Evolutionary conservation across 2,797 vertebrate species (phyloP), one percentile per base, ranked within the genome.

Genomic region (Pogoniulus pusillus): DNA sequence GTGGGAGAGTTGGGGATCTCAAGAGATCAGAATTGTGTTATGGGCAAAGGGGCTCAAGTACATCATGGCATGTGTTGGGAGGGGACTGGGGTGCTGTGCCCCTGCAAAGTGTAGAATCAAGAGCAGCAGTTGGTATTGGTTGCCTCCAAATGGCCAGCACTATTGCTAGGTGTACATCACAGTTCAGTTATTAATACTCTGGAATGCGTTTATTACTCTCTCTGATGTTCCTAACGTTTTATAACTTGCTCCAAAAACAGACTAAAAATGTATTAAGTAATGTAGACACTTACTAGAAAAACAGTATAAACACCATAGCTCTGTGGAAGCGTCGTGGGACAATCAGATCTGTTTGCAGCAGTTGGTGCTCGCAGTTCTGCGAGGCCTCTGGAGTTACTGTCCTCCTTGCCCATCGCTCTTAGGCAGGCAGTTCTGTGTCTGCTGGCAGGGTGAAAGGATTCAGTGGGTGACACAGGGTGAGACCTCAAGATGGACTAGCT

Each of bases 191-290:
- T 76, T 85, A 47, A 37, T 84, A 32, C 35, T 83, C 69, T 85
- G 73, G 23, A 65, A 57, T 84, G 83, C 60, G 85, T 94, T 93
- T 83, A 82, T 70, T 63, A 23, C 72, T 78, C 41, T 59, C 34
- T 68, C 93, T 84, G 53, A 90, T 90, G 78, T 82, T 75, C 79
- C 69, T 78, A 77, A 35, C 62, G 5, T 89, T 83, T 92, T 63
- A 35, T 90, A 87, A 66, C 47, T 80, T 60, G 30, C 32, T 88
- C 63, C 34, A 49, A 62, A 89, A 54, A 81, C 82, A 55, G 72
- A 82, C 37, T 74, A 60, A 72, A 93, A 91, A 60, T 66, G 10
- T 20, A 39, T 72, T 82, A 57, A 57, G n/a, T 89, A 70, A 45
- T 16, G 49, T 65, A 60, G 66, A 34, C 47, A 10, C 49, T 76